Conservation (phyloP, 2,797 vertebrate genomes). For the Schizopygopsis malacanthus region DNA sequence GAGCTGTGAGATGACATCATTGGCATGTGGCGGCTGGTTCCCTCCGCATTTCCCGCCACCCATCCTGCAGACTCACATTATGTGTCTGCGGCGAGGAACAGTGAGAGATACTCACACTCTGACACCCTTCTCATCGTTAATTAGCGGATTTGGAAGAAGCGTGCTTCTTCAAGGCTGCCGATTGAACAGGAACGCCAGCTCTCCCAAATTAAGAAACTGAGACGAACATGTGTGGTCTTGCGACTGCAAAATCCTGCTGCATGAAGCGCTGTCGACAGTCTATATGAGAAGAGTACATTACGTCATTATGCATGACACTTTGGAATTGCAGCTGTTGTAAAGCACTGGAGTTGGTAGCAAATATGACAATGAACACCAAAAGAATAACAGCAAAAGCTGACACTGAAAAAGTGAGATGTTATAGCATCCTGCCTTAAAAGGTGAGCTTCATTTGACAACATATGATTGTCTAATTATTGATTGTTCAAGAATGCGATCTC, state of each 20-base stretch:
- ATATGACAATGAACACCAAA: neutral
- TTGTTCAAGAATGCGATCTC: neutral
- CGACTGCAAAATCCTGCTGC: neutral
- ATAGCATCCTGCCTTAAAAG: neutral
- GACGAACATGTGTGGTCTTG: slow-evolving; percentile 22
- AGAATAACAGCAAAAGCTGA: neutral
- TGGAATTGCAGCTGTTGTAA: neutral
- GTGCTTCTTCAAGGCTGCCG: slow-evolving; percentile 19
- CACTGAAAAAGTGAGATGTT: neutral
- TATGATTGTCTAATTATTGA: neutral
- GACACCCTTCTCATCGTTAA: slow-evolving; percentile 52
- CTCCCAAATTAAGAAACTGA: slow-evolving; percentile 36
- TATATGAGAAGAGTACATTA: slow-evolving; percentile 3
- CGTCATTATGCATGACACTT: neutral
- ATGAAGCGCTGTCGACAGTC: neutral
- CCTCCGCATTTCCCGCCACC: slow-evolving; percentile 4
- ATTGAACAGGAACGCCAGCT: neutral
- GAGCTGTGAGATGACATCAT: slow-evolving; percentile 61
- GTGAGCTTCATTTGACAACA: neutral
- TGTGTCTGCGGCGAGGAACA: slow-evolving; percentile 57
- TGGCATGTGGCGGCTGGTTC: slow-evolving; percentile 54
- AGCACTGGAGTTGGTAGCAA: neutral
- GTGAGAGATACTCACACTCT: slow-evolving; percentile 57
- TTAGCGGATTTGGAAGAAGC: slow-evolving; percentile 45
- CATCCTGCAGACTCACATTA: slow-evolving; percentile 47